These are phyloP conservation scores for Coremacera marginata DNA, from an alignment of 2,888 invertebrate genomes.

Conservation along the genomic window DNA sequence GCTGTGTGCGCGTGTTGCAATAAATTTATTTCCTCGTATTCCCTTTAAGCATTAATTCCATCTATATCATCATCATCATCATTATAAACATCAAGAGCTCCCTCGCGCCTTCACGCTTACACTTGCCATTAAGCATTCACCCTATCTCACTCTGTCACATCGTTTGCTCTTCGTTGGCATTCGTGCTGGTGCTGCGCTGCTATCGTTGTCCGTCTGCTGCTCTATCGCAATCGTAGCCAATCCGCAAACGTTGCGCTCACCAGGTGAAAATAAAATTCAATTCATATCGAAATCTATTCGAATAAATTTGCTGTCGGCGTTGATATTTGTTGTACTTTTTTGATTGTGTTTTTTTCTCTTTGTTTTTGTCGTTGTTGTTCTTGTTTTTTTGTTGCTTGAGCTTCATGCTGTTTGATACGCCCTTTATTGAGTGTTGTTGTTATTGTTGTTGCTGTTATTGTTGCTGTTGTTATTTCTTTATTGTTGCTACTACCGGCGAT, in stretches of 20 bases:
- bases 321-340: constrained; percentile 20
- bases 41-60: constrained; percentile 7
- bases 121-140: constrained; percentile 17
- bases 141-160: constrained; percentile 7
- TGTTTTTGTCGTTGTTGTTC: constrained; percentile 19
- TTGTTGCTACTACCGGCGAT: not conserved
- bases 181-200: constrained; percentile 14
- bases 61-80: not conserved
- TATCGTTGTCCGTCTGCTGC: not conserved
- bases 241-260: constrained; percentile 55
- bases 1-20: constrained; percentile 33
- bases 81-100: not conserved
- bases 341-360: not conserved
- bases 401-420: not conserved
- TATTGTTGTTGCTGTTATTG: not conserved
- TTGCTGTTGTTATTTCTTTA: not conserved
- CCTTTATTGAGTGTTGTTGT: constrained; percentile 24
- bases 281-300: constrained; percentile 29
- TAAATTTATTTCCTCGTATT: constrained; percentile 45
- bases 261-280: constrained; percentile 58
- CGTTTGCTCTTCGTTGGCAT: not conserved
- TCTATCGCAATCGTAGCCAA: constrained; percentile 52
- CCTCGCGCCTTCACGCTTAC: not conserved
- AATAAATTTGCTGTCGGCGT: constrained; percentile 21
- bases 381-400: constrained; percentile 15